Conservation (phyloP, 2,113 vertebrate species). For the Salminus brasiliensis region DNA sequence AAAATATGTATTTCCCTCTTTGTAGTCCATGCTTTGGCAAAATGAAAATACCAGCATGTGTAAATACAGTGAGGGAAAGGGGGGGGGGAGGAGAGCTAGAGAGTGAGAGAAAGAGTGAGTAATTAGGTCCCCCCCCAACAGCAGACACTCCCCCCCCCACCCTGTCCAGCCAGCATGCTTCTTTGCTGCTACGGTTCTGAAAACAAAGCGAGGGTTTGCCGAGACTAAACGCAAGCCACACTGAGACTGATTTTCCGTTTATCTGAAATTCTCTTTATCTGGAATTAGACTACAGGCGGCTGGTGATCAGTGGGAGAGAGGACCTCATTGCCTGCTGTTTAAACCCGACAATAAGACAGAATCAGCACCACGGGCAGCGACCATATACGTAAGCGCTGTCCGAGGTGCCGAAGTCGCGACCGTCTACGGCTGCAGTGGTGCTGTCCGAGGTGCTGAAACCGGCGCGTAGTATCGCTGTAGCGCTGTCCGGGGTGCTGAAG, state of each 20-base stretch:
- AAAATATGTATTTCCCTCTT: no score
- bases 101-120: neutral
- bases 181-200: slow-evolving; percentile 1
- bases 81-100: no score
- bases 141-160: neutral
- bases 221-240: neutral
- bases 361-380: neutral
- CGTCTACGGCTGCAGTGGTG: no score
- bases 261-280: neutral
- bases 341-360: neutral
- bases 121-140: slow-evolving; percentile 11
- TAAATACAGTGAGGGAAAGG: no score
- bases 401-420: slow-evolving; percentile 32
- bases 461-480: neutral
- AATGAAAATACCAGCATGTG: no score
- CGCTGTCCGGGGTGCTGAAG: slow-evolving; percentile 34
- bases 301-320: neutral
- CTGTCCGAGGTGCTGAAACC: slow-evolving; percentile 50
- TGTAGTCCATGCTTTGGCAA: no score
- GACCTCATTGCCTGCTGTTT: neutral
- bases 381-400: neutral
- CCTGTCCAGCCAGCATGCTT: neutral
- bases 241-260: neutral
- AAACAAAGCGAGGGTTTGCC: slow-evolving; percentile 1
- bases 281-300: neutral